phyloP scores from a whole-genome alignment of 2,888 invertebrate genomes.

The Pollenia labialis region DNA sequence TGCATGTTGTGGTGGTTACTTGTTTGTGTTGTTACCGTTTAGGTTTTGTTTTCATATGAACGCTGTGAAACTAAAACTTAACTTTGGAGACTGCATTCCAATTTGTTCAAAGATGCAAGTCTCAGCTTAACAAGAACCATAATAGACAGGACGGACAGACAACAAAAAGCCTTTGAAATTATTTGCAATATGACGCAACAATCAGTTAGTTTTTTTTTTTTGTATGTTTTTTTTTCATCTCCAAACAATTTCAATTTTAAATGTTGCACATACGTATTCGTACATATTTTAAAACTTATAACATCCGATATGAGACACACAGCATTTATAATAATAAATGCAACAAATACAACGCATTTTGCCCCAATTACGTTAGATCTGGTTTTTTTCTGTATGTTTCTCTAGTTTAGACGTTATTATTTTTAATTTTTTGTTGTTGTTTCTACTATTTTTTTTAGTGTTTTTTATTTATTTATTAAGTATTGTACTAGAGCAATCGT shows the following conservation, averaged over 20 bases:
- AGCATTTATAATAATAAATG: slow-evolving; percentile 60
- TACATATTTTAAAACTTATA: slow-evolving; percentile 53
- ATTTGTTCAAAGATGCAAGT: slow-evolving; percentile 66
- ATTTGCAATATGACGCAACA: slow-evolving; percentile 70
- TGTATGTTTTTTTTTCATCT: slow-evolving; percentile 56
- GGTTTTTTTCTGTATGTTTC: slow-evolving; percentile 66
- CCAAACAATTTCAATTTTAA: slow-evolving; percentile 72
- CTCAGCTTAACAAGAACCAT: slow-evolving; percentile 58
- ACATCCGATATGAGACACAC: slow-evolving; percentile 71
- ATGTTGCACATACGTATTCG: slow-evolving; percentile 52
- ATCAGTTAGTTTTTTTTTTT: slow-evolving; percentile 50
- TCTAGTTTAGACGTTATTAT: slow-evolving; percentile 40
- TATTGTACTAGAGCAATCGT: slow-evolving; percentile 67
- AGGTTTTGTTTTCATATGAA: slow-evolving; percentile 16
- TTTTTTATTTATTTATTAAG: slow-evolving; percentile 40
- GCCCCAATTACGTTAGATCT: slow-evolving; percentile 75
- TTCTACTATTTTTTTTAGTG: slow-evolving; percentile 12
- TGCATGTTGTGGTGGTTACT: slow-evolving; percentile 15
- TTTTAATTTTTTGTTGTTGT: slow-evolving; percentile 10
- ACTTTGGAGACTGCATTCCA: slow-evolving; percentile 66
- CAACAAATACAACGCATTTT: slow-evolving; percentile 73
- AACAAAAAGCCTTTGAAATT: slow-evolving; percentile 59
- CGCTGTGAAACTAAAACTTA: slow-evolving; percentile 22
- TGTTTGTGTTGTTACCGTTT: slow-evolving; percentile 32
- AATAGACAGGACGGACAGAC: slow-evolving; percentile 52